These are phyloP conservation scores for Drosophila sp. DNA, from an alignment of 1,140 invertebrate species.

Conservation along the genomic window DNA sequence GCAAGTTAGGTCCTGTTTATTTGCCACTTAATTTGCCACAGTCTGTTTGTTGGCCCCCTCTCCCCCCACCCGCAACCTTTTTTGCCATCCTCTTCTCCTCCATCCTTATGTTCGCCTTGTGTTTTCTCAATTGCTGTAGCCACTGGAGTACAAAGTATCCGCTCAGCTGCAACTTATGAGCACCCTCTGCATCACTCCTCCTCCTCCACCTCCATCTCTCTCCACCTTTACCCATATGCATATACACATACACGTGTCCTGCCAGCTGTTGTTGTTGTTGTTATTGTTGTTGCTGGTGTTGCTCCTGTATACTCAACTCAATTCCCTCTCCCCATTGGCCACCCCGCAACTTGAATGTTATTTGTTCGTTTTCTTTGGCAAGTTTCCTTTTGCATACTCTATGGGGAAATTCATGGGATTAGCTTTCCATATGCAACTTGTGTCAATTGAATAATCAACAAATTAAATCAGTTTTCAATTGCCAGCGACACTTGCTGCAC, in stretches of 20 bases:
- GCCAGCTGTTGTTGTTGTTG: conserved; percentile 38
- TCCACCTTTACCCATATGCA: conserved; percentile 54
- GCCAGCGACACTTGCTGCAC: not conserved
- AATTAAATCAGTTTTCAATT: not conserved
- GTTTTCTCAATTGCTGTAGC: conserved; percentile 46
- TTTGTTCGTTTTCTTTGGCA: conserved; percentile 13
- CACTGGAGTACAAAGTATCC: conserved; percentile 70
- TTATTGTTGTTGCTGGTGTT: conserved; percentile 9
- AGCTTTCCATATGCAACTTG: conserved; percentile 7
- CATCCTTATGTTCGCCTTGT: conserved; percentile 27
- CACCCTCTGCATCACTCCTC: conserved; percentile 5
- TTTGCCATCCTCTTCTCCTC: not conserved
- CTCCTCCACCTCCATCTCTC: not conserved
- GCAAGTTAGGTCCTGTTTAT: conserved; percentile 69
- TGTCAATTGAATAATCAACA: not conserved
- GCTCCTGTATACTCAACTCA: not conserved
- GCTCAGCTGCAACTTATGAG: conserved; percentile 71
- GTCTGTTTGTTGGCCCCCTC: conserved; percentile 57
- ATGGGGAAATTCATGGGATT: conserved; percentile 4
- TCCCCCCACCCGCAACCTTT: conserved; percentile 2
- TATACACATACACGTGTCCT: conserved; percentile 56
- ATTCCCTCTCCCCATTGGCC: conserved; percentile 5
- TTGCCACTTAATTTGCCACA: conserved; percentile 75
- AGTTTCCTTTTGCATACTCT: conserved; percentile 11
- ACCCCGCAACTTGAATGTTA: conserved; percentile 10